These are phyloP conservation scores for Busseola fusca DNA, from an alignment of 2,888 invertebrate genomes.

Conservation along the genomic window DNA sequence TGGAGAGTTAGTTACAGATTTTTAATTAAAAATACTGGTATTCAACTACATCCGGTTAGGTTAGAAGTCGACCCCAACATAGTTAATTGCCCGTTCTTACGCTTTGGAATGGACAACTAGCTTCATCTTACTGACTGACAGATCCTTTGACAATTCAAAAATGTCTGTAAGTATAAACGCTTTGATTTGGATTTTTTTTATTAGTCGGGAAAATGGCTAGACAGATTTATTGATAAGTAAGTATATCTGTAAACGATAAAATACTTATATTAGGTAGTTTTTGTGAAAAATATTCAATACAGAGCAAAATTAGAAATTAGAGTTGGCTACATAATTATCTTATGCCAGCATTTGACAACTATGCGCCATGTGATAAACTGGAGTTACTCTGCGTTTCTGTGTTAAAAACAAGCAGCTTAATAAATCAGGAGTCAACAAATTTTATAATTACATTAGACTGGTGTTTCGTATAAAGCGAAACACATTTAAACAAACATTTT, in stretches of 20 bases:
- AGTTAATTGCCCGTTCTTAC: too few relatives aligned
- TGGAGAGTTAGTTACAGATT: too few relatives aligned
- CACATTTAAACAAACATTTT: constrained; percentile 36
- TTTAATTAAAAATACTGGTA: neutral
- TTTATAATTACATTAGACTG: constrained; percentile 26
- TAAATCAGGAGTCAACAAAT: constrained; percentile 13
- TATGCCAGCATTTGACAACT: neutral
- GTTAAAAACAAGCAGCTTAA: neutral
- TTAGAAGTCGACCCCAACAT: neutral
- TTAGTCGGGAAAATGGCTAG: neutral
- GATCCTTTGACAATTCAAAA: too few relatives aligned
- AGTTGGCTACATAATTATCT: neutral
- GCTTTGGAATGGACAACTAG: too few relatives aligned
- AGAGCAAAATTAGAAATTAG: too few relatives aligned
- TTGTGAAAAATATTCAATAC: too few relatives aligned
- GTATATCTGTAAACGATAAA: too few relatives aligned
- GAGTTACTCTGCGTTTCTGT: neutral
- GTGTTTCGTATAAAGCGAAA: constrained; percentile 11
- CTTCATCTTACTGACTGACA: too few relatives aligned
- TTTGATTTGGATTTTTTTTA: too few relatives aligned
- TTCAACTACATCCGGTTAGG: neutral
- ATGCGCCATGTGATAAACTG: neutral
- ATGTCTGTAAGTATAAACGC: too few relatives aligned
- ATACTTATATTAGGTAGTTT: too few relatives aligned
- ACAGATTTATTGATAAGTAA: neutral